phyloP scores from a whole-genome alignment of 2,888 invertebrate genomes.

The Willowsia nigromaculata region DNA sequence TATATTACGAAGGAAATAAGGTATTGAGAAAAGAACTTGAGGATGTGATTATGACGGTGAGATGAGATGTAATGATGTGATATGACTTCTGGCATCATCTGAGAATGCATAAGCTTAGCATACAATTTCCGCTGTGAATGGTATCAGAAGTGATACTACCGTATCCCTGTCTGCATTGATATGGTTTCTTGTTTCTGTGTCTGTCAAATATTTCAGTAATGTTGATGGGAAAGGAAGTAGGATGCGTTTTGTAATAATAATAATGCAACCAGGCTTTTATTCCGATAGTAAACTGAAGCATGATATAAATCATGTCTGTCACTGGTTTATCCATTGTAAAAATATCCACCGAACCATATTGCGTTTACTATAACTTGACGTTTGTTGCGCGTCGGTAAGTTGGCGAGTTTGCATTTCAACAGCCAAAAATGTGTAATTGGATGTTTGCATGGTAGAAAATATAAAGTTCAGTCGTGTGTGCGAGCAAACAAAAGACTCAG shows the following conservation, averaged over 20 bases:
- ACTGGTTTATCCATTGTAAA: background rate
- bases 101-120: background rate
- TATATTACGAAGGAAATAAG: background rate
- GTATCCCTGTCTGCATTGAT: background rate
- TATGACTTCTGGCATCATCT: slow-evolving; percentile 6
- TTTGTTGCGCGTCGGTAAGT: background rate
- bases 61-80: background rate
- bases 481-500: slow-evolving; percentile 5
- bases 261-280: background rate
- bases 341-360: background rate
- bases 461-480: background rate
- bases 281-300: background rate
- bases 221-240: slow-evolving; percentile 34
- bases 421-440: slow-evolving; percentile 27
- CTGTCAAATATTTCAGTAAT: slow-evolving; percentile 12
- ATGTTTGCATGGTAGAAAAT: slow-evolving; percentile 32
- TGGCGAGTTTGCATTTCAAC: background rate
- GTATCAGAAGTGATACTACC: background rate
- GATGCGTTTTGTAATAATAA: slow-evolving; percentile 32
- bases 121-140: background rate
- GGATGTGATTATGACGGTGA: background rate
- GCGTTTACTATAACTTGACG: background rate
- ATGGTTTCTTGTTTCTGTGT: slow-evolving; percentile 2
- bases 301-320: slow-evolving; percentile 33
- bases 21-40: background rate